Evolutionary conservation across 2,888 invertebrate genomes (phyloP), one percentile per base, ranked within the genome.

Genomic region (Trissolcus brochymenae): DNA sequence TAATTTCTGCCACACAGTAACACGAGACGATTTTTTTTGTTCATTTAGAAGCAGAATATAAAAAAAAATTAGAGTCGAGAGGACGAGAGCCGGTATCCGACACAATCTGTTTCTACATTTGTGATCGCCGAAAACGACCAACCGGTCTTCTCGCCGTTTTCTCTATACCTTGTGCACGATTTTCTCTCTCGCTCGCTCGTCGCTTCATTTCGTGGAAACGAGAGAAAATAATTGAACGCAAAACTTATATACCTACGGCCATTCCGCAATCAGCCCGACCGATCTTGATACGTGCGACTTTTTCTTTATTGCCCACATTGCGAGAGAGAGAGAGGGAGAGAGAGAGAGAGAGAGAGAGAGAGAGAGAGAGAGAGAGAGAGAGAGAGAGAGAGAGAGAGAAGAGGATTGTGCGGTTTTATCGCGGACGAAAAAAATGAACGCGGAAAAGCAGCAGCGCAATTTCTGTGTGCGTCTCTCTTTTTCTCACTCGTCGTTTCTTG

Each of bases 21-120:
- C 53, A 6, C 13, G 65, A 74, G 61, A 66, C 51, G 60, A 7
- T 25, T 25, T 25, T 25, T 25, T 25, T 4, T 2, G 2, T 25
- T 25, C 25, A 25, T 35, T 35, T 35, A 35, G 35, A 35, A 35
- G 25, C 21, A 35, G 11, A 35, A 9, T 7, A 6, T 1, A 35
- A 35, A 35, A 35, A 35, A 11, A 35, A 35, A 35, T 11, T 1
- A 9, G 35, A 35, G 35, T 4, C 29, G 29, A 35, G 35, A 35
- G 35, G 6, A 35, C 46, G 60, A 11, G 46, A 53, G 60, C 81
- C 84, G 84, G 83, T 81, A 85, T 85, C 81, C 77, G 83, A 81
- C 77, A 74, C 82, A 79, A 79, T 80, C 79, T 78, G 84, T 87
- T 85, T 84, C 79, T 80, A 79, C 60, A 51, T 75, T 81, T 78